Evolutionary conservation across 2,888 invertebrate genomes (phyloP), one percentile per base, ranked within the genome.

Genomic region (Capitulum mitella): DNA sequence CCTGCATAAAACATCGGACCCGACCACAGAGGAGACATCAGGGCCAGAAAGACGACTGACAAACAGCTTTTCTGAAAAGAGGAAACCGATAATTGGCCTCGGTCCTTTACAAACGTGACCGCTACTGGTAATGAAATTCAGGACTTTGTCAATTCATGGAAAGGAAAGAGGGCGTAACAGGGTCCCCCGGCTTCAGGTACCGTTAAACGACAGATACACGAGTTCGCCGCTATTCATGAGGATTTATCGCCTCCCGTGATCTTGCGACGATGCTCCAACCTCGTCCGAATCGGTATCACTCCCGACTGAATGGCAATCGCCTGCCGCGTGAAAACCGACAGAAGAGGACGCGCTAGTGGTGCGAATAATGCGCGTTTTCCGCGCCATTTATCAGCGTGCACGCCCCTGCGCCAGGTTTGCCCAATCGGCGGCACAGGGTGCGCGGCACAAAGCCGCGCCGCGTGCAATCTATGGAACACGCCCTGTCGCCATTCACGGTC

Each of bases 1-100:
- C 26, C 70, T 70, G 70, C 70, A 70, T 70, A 70, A 70, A 70
- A 70, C 70, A 70, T 70, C 8, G 70, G 70, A 22, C 26, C 64
- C 12, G 37, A 34, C 37, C 58, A n/a, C 58, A 58, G 58, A 19
- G 29, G 58, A 19, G 29, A 58, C 58, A 58, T 3, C 70, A 16
- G 5, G 5, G 22, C 22, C 14, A 12, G 34, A 16, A 19, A 26
- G 22, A 70, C 16, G 70, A 70, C 19, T 70, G 70, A 22, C 70
- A n/a, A 29, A 34, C 70, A 26, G 34, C 16, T 14, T 19, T 14
- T 22, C 37, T 37, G 70, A 37, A 70, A 70, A 37, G 70, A 70
- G 37, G 8, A 32, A 10, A 19, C 37, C 70, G 70, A 70, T 70
- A 70, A 70, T 70, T 70, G 70, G 70, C 8, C 8, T 37, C 34